Base-by-base conservation (phyloP, 2,888 invertebrate genomes). In the Carpatolechia fugitivella region DNA sequence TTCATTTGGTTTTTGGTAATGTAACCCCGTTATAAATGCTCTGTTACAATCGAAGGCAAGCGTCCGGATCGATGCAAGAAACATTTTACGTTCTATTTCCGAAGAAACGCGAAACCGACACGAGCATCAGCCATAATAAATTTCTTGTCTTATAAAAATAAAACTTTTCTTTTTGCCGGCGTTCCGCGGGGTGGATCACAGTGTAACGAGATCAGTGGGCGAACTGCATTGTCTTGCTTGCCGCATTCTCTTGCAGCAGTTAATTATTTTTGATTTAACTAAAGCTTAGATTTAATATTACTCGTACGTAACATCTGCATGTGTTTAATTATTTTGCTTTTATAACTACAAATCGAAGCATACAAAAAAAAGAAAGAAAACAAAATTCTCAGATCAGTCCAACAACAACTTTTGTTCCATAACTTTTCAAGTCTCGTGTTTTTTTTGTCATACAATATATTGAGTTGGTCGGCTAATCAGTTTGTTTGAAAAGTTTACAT, bases 131-230 rank as follows among this genome's bases (percentile, higher is more conserved):
- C 85, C 76, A 80, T 86, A 86, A 89, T 89, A 87, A 86, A 87
- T 89, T 87, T 86, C 86, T 87, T 84, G 86, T 88, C 86, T 87
- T 89, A 88, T 86, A 89, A 88, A 88, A 88, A 87, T 87, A 87
- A 87, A 87, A 88, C 78, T 87, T 88, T 87, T 87, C 84, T 86
- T 88, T 89, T 86, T 83, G 82, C 77, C 76, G 75, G 75, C 77
- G 77, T 74, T 77, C 74, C 76, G 78, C 78, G 76, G 77, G 59
- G 64, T 60, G 59, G 67, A 62, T 59, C 72, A 61, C 76, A 76
- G 78, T 78, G 73, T 72, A 62, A 69, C 56, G 36, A 46, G 60
- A 52, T 40, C 56, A 49, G 54, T 41, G 20, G 36, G 36, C 14
- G n/a, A 36, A 51, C 51, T 51, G 29, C 48, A 48, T 38, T 41